Base-by-base conservation (phyloP, 1,140 invertebrate species). In the Dendroctonus ponderosae region DNA sequence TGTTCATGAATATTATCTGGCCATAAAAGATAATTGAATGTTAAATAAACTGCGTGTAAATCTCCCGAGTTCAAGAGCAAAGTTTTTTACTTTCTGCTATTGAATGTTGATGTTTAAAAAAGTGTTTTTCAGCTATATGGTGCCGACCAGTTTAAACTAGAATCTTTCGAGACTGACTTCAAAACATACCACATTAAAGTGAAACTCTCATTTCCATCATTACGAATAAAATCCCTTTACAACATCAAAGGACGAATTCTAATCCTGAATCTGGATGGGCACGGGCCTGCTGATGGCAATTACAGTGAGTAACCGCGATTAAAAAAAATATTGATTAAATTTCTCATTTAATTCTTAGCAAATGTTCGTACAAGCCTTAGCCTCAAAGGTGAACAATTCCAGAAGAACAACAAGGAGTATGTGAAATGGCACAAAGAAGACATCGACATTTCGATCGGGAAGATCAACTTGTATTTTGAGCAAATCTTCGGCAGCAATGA, bases 401-500 rank as follows among this genome's bases (percentile, higher is more conserved):
- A 60, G 14, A 73, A 71, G 66, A 70, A 79, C 74, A 66, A 67
- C 53, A 73, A 70, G 60, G 60, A 68, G 43, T 69, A 68, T 15
- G 49, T 72, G 3, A 40, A 42, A 39, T 69, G 68, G 46, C 63
- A 62, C 8, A 61, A 66, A 12, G 51, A 66, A 54, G 64, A 63
- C 39, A 46, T 71, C 6, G 66, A 62, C 26, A 60, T 71, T 14
- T 50, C 67, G 7, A 43, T 74, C 11, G 70, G 59, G 6, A 53
- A 65, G 38, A 46, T 46, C 12, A 9, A 67, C 50, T 26, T 70
- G 37, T 52, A 52, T 6, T 72, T 72, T 39, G 69, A 68, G 8
- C 43, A 54, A 6, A 44, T 70, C 7, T 63, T 74, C 77, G 78
- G 80, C n/a, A 75, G 75, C 38, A 72, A 72, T 48, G 49, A 49